Evolutionary conservation across 2,797 vertebrate species (phyloP), one percentile per base, ranked within the genome.

Genomic region (Taeniopygia guttata): DNA sequence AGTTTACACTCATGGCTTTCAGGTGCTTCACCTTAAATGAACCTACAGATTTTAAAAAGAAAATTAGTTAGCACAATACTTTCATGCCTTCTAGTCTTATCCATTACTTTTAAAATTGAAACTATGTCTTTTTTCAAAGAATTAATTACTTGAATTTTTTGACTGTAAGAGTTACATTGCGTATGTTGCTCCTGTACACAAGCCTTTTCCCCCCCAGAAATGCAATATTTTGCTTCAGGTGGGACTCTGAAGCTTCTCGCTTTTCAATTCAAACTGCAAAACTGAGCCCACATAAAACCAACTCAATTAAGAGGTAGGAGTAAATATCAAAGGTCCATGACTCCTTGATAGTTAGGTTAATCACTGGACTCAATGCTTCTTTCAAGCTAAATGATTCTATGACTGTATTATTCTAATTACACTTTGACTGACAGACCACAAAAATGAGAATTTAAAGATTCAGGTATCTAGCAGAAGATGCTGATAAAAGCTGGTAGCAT

Each of bases 11-110:
- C 36, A 98, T 97, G 9, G 98, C 97, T 62, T 98, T 96, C 84
- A 99, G 72, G 84, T 99, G 98, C 91, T 97, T 98, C 96, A 99
- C 98, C 56, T 90, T 96, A 97, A 99, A 99, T 0, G 98, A 99
- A 93, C 97, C 99, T 99, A 95, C 40, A 55, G 23, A 19, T 94
- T 89, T 92, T 63, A 90, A 87, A 96, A 9, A 95, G 7, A 55
- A 42, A 19, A 93, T 46, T 72, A 49, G 29, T 96, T 76, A 84
- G 32, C 9, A 52, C 10, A 69, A 18, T 56, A 6, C n/a, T 72
- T 74, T 77, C 51, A 30, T 69, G 18, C 15, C 7, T 51, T 70
- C 27, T 69, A 11, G 13, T 82, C 30, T 62, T 43, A 64, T 0
- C 1, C 21, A 30, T 20, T 1, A 32, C 45, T 30, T 15, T 29